Base-by-base conservation (phyloP, 1,140 invertebrate genomes). In the Psilanteris sp. region DNA sequence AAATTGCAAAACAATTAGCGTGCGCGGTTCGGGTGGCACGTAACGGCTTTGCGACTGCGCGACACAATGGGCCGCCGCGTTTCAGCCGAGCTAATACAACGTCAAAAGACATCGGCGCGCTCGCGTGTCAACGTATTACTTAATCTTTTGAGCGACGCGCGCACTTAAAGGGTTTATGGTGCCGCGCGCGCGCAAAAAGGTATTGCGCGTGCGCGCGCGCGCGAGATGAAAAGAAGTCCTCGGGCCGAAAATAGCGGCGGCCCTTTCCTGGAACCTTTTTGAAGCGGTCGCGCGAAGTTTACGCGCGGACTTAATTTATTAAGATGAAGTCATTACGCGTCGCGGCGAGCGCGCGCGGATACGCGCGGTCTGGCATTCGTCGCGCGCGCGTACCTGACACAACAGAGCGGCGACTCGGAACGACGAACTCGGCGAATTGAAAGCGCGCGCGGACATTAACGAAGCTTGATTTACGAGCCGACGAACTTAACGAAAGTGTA, bases 261-360 rank as follows among this genome's bases (percentile, higher is more conserved):
- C 72, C 64, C 54, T 68, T 87, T 87, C 86, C 64, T 52, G 55
- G 86, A 86, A 87, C 52, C 83, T 86, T 86, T 86, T 85, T 85
- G 84, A 85, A 81, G 81, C 73, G 29, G 75, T 74, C 43, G 74
- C 66, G 76, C 77, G 16, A 72, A 61, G 80, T 84, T 85, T 83
- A 81, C 79, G 31, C 75, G 48, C 31, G 64, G 55, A 71, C 70
- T 78, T 86, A 85, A 87, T 85, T 84, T 84, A 87, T 87, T 83
- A 84, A 85, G 85, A 85, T 82, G 80, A 81, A 85, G 80, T 82
- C 76, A 82, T 85, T 85, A 80, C 67, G 78, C 43, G 36, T 43
- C 52, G 34, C 34, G 37, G 50, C 24, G 50, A 54, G 68, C 71
- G 70, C 18, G 41, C 15, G 44, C 66, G 68, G 62, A 66, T n/a